Evolutionary conservation across 2,797 vertebrate genomes (phyloP), one percentile per base, ranked within the genome.

Genomic region (Triplophysa yarkandensis): DNA sequence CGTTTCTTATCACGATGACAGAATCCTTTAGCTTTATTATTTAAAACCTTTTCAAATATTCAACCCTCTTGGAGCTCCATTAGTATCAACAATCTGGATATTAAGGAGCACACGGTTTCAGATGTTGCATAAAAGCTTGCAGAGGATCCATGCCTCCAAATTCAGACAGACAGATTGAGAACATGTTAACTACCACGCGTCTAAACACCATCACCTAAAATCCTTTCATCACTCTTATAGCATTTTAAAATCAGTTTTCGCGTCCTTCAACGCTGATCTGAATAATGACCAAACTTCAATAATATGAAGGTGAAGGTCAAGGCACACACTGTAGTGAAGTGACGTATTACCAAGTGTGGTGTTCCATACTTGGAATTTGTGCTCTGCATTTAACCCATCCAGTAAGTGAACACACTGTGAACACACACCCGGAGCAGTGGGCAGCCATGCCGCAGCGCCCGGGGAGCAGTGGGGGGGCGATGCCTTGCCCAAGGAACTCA

Each of bases 61-160:
- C 27, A 71, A 77, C 54, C 32, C 36, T 34, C 60, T 50, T 17
- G 16, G 48, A 67, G n/a, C 41, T 27, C 27, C 32, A 63, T 71
- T 76, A 81, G 43, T 69, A 66, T 48, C 5, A 68, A 23, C 46
- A 27, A 32, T 48, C n/a, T 70, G 14, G 50, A 21, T 54, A 58
- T 60, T 36, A 75, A 19, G 25, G 32, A 19, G 52, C 46, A 30
- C 44, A 52, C 23, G 43, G 13, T 54, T 66, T 61, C 23, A 44
- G 16, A 23, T 50, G 57, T 28, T 19, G 48, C 44, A 36, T 23
- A 27, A 17, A 27, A 41, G 57, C 54, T 63, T 46, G 57, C 28
- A 23, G 10, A 41, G 17, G 39, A 44, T 50, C 41, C 39, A 58
- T 39, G 32, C 23, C 54, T 66, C 54, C 55, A 58, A 60, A 71